Evolutionary conservation across 2,888 invertebrate genomes (phyloP), one percentile per base, ranked within the genome.

Genomic region (Mythimna loreyi): DNA sequence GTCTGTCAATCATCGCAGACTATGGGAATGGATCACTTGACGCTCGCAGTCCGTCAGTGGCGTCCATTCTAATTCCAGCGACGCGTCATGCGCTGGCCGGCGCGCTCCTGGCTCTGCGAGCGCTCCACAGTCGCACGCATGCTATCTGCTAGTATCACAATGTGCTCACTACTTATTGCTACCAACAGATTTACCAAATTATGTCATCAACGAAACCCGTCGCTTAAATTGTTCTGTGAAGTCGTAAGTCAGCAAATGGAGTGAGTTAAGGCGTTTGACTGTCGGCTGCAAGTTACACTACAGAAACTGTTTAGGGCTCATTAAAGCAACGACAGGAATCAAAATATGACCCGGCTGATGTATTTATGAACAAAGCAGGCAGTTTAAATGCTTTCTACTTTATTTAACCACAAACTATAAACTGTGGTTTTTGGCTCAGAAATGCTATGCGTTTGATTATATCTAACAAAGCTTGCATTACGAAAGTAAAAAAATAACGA

Each of bases 1-100:
- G 80, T 61, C 80, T 53, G 64, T 80, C 78, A 80, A 63, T 80
- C 80, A 80, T 70, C 64, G 49, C 58, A 47, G 55, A 36, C 66
- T 75, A 71, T 70, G 64, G 71, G 78, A 80, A 78, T 57, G 63
- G 36, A 75, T 61, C 76, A 56, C 59, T 62, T 57, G 70, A 53
- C 43, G 23, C 60, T 53, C 66, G 30, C 13, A 13, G 36, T 36
- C 36, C 4, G 36, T 36, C 36, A 36, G 36, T 25, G 30, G 25
- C 28, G 23, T 28, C 58, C 63, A 80, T 80, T 77, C 57, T 70
- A 50, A 78, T 81, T 59, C 69, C 40, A 49, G 60, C 55, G 40
- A 19, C 68, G 78, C 59, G n/a, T 23, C 40, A 30, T 11, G 6
- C 43, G 47, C 40, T 19, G 11, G 23, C 4, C 59, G 8, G 19